Base-by-base conservation (phyloP, 2,888 invertebrate genomes). In the Melanchra persicariae region DNA sequence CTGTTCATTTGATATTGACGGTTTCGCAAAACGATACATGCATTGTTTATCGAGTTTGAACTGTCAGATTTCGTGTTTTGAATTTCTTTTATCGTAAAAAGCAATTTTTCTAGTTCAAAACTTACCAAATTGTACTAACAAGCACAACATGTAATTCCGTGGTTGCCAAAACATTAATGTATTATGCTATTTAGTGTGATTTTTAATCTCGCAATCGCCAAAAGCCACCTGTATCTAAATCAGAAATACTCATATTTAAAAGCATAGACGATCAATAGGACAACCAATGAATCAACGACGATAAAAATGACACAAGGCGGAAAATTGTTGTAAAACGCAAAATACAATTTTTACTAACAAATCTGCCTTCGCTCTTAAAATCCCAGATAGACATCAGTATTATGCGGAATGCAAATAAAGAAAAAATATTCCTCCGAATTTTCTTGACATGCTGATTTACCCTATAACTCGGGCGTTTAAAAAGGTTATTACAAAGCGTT, bases 401-500 rank as follows among this genome's bases (percentile, higher is more conserved):
- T 74, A 74, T 54, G 51, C 75, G 64, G 70, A 67, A 79, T 62
- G 51, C 64, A 72, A 79, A 81, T 77, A 72, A 63, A 74, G 60
- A 69, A 69, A n/a, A 66, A 74, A 80, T 76, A 79, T 75, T 63
- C 55, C 66, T 45, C 63, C n/a, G 52, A 62, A 54, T 77, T 75
- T 73, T 77, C 74, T 72, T 73, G 73, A 72, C 73, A 79, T 83
- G 66, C 77, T 75, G 82, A 82, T 82, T 82, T 79, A 70, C 65
- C 64, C 70, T 70, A 78, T 85, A 82, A 73, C 58, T 85, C 73
- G 43, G 60, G 52, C 74, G 68, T 79, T 81, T 80, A 84, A 85
- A 85, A 77, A 79, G 83, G 79, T 85, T 84, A 81, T 83, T 83
- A 85, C 76, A 72, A 77, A 79, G 81, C 81, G 74, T 85, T 85